Evolutionary conservation across 2,888 invertebrate species (phyloP).

Genomic region (Omphaloscelis lunosa): DNA sequence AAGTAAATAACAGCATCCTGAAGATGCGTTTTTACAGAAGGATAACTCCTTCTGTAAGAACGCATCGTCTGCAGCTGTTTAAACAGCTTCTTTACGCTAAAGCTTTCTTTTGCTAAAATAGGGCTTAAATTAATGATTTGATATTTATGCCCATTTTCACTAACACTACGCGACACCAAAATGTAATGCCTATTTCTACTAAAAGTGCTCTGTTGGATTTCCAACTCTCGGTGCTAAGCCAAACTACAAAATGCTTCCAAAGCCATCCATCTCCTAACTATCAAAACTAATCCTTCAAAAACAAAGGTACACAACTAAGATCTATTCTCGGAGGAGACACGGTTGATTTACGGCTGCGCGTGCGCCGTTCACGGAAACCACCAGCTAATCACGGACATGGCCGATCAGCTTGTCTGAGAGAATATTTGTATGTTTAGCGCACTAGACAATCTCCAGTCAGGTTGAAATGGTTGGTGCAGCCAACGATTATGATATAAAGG

Average conservation of each 20-base stretch:
- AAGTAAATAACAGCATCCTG: neutral
- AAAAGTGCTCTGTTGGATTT: neutral
- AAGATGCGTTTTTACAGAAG: neutral
- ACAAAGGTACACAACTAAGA: conserved; percentile 63
- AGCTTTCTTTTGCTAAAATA: neutral
- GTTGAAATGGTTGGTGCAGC: neutral
- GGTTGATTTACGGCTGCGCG: conserved; percentile 76
- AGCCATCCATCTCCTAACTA: conserved; percentile 34
- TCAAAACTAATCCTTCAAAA: conserved; percentile 50
- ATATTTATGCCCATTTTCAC: neutral
- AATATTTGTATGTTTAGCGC: conserved; percentile 37
- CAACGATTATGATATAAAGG: neutral
- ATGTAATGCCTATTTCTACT: neutral
- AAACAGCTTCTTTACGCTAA: neutral
- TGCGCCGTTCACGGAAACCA: conserved; percentile 74
- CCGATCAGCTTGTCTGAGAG: conserved; percentile 31
- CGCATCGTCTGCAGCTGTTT: neutral
- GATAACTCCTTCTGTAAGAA: too few relatives aligned
- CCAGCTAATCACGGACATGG: conserved; percentile 59
- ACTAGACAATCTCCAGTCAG: conserved; percentile 22
- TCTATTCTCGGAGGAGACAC: conserved; percentile 74
- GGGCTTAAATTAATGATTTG: neutral
- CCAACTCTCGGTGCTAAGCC: neutral
- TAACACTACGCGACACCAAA: neutral
- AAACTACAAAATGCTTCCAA: conserved; percentile 1